Base-by-base conservation (phyloP, 2,888 invertebrate species). In the Oeneis ivallda region DNA sequence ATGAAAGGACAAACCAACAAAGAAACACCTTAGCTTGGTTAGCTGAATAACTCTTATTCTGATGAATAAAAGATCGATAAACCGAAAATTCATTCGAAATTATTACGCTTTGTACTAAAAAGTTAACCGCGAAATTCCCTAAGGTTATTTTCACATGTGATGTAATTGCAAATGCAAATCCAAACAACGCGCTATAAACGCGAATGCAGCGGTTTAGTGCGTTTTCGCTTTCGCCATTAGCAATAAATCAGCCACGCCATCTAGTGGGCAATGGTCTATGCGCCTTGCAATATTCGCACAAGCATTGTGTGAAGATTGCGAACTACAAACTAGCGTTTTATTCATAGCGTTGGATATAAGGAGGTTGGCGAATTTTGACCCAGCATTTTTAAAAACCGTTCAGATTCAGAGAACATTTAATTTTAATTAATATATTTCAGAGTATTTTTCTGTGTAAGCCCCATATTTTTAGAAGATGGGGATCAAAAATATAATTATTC, bases 161-260 rank as follows among this genome's bases (percentile, higher is more conserved):
- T 78, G 82, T 82, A 86, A 88, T 85, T 81, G 85, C 77, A 77
- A 75, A 79, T 82, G 84, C 77, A 77, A 75, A 78, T 76, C 75
- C 82, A 75, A 84, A 89, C 88, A 86, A 87, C 84, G 81, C 77
- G 79, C 85, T 75, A 87, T 89, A 89, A 89, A 87, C 83, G 73
- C 73, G 74, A 74, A 71, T 70, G 79, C 76, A 80, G 81, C 81
- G 83, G 81, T 90, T 89, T 89, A 90, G 86, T 86, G 85, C 87
- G 84, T 89, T 90, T 90, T 91, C 90, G 85, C 90, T 91, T 91
- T 91, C 88, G 83, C 85, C 86, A 91, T 91, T 90, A 90, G 91
- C 90, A 91, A 88, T 91, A 91, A 91, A 90, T 91, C 91, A 91
- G 79, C 74, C 77, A 80, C 77, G 82, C 83, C 83, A 79, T 81